phyloP scores from a whole-genome alignment of 2,797 vertebrate species.

The Gobio occitaniae region DNA sequence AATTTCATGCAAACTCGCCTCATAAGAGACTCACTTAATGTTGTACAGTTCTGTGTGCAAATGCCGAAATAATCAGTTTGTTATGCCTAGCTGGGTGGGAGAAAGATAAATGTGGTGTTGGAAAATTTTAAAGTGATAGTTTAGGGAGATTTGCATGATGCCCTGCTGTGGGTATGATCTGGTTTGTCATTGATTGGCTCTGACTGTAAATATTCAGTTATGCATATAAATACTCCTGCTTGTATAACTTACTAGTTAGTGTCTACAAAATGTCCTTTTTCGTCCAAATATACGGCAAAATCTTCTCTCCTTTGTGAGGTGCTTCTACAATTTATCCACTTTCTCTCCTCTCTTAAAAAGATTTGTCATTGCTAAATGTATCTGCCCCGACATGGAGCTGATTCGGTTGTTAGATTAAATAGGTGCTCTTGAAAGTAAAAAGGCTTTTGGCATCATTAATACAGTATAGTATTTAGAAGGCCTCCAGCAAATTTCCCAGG shows the following conservation, averaged over 20 bases:
- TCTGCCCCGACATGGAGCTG: background rate
- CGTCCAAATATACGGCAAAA: background rate
- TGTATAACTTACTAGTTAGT: background rate
- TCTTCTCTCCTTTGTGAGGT: background rate
- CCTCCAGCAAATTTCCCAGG: background rate
- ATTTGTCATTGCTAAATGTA: background rate
- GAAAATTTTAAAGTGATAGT: conserved; percentile 34
- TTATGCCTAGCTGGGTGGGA: conserved; percentile 27
- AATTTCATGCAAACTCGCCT: conserved; percentile 42
- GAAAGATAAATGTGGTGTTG: conserved; percentile 37
- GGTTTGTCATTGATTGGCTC: conserved; percentile 48
- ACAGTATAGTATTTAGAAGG: background rate
- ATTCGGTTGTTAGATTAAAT: conserved; percentile 1
- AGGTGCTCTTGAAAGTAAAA: conserved; percentile 5
- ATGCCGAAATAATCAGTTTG: conserved; percentile 39
- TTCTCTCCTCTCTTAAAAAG: background rate
- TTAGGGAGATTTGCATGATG: conserved; percentile 48
- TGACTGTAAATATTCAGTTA: conserved; percentile 67
- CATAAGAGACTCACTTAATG: conserved; percentile 46
- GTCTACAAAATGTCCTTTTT: background rate
- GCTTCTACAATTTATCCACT: background rate
- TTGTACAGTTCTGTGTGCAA: conserved; percentile 49
- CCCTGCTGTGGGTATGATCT: conserved; percentile 37
- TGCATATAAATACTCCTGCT: conserved; percentile 52
- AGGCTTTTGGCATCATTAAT: background rate